A percentile compares a stretch with the other conserved stretches of the same genome.
Conservation (phyloP, 2,888 invertebrate species). For the Himalopsyche tibetana region DNA sequence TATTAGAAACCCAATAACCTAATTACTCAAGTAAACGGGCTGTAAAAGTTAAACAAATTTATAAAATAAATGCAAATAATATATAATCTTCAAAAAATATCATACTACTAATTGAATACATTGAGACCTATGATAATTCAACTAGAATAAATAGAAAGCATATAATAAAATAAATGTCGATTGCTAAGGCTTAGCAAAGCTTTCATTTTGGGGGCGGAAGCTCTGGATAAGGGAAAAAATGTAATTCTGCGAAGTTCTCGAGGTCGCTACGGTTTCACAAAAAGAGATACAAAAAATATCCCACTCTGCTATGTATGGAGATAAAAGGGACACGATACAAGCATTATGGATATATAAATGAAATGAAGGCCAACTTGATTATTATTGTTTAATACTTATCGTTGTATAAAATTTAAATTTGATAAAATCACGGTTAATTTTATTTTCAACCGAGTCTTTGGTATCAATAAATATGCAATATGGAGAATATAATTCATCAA, state of each 20-base stretch:
- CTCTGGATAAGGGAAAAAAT: constrained; percentile 26
- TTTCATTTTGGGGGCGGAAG: constrained; percentile 37
- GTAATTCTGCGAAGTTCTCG: constrained; percentile 28
- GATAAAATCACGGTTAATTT: too few species aligned
- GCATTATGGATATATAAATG: background rate
- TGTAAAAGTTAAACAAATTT: too few species aligned
- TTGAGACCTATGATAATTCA: too few species aligned
- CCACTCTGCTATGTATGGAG: background rate
- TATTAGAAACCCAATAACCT: too few species aligned
- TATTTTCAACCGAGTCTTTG: too few species aligned
- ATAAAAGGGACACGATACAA: background rate
- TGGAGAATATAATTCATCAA: too few species aligned
- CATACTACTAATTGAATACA: too few species aligned
- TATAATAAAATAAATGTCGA: constrained; percentile 32
- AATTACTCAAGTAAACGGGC: too few species aligned
- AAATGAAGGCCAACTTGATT: background rate
- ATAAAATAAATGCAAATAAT: too few species aligned
- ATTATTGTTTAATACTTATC: background rate
- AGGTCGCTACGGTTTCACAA: background rate
- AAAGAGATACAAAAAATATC: constrained; percentile 33
- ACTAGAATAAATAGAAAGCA: background rate
- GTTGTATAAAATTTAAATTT: too few species aligned
- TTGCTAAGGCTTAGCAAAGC: constrained; percentile 27
- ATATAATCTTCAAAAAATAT: too few species aligned
- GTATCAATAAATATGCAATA: too few species aligned